Evolutionary conservation across 1,140 invertebrate species (phyloP).

Genomic region (Hydropsyche tenuis): DNA sequence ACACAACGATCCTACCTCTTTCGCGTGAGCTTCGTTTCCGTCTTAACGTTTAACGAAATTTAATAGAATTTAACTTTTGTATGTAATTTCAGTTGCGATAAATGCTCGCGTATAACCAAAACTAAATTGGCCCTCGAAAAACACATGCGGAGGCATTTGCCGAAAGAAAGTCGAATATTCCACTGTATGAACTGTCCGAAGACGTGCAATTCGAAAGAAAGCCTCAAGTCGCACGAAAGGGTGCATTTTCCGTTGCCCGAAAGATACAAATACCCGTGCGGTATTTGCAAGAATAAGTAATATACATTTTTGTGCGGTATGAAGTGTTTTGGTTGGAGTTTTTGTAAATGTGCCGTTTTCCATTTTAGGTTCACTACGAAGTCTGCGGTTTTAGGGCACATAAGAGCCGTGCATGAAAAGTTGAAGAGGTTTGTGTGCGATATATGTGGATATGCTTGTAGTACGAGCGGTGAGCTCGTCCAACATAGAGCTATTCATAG

Average conservation of each 20-base stretch:
- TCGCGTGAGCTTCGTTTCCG: no score
- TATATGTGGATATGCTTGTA: slow-evolving; percentile 64
- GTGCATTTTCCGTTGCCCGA: slow-evolving; percentile 61
- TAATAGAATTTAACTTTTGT: slow-evolving; percentile 2
- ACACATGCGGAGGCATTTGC: slow-evolving; percentile 60
- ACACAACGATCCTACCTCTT: slow-evolving; percentile 58
- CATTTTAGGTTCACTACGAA: slow-evolving; percentile 58
- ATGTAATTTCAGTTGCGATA: slow-evolving; percentile 56
- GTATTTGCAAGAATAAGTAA: slow-evolving; percentile 60
- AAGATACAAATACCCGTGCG: slow-evolving; percentile 60
- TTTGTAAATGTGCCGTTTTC: no score
- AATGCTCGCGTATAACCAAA: slow-evolving; percentile 61
- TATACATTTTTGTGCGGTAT: background rate
- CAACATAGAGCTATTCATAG: slow-evolving; percentile 62
- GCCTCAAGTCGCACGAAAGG: slow-evolving; percentile 58
- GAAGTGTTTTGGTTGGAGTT: background rate
- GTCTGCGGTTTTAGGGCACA: slow-evolving; percentile 59
- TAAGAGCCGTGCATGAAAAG: slow-evolving; percentile 65
- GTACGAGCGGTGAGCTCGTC: slow-evolving; percentile 59
- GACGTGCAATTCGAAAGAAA: slow-evolving; percentile 58
- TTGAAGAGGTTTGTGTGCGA: slow-evolving; percentile 72
- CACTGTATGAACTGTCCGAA: slow-evolving; percentile 58
- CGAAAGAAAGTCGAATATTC: slow-evolving; percentile 58
- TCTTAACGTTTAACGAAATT: no score
- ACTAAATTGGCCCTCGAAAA: slow-evolving; percentile 57